phyloP scores from a whole-genome alignment of 2,113 vertebrate genomes.

The zebrafish (Danio rerio) region GRCz12tu NC_133182.1:14031501-14032000 shows the following conservation, averaged over 20 bases:
- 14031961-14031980: neutral
- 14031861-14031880: conserved; percentile 52
- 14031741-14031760: neutral
- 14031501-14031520: too few species aligned
- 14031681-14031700: too few species aligned
- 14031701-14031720: too few species aligned
- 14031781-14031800: conserved; percentile 64
- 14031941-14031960: neutral
- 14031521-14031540: too few species aligned
- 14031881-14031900: conserved; percentile 18
- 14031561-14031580: too few species aligned
- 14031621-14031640: too few species aligned
- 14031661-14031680: too few species aligned
- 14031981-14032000: neutral
- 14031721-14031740: conserved; percentile 32
- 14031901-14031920: neutral
- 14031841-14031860: conserved; percentile 37
- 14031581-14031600: too few species aligned
- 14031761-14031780: conserved; percentile 18
- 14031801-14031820: conserved; percentile 49
- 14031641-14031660: too few species aligned
- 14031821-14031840: neutral
- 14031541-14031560: too few species aligned
- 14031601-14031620: too few species aligned
- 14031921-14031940: neutral